Evolutionary conservation across 1,140 invertebrate species (phyloP), one percentile per base, ranked within the genome.

Genomic region (Eufriesea mexicana): DNA sequence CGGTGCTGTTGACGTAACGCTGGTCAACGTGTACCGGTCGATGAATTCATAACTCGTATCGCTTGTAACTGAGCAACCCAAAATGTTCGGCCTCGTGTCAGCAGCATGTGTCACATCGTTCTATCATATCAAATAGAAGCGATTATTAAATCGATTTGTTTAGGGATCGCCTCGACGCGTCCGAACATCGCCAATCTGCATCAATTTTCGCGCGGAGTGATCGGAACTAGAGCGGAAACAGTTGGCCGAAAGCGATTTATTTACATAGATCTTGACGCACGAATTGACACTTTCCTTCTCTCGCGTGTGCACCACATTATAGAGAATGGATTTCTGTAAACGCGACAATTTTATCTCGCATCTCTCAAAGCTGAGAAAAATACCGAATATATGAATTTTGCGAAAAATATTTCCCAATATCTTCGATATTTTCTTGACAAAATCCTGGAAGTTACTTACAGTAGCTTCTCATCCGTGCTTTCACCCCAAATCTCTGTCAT

Each of bases 71-170:
- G n/a, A 64, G 42, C 70, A 49, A 62, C 8, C 61, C 47, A 42
- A 66, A 81, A 51, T 45, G 51, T 18, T 57, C 61, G 18, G 51
- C 9, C 51, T 18, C 51, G 79, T 81, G 72, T 81, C 79, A 67
- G 25, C n/a, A 23, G 42, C 72, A 67, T 23, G 51, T 75, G 79
- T 54, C 51, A 81, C 79, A 67, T 35, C 79, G 79, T 64, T 81
- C 72, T 57, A 81, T 81, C 79, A 81, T n/a, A 66, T 74, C 25
- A 25, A 81, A 75, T 45, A 49, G n/a, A 57, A 25, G 20, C 61
- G 51, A 66, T 67, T 81, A 81, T 81, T 76, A 49, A 67, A 81
- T 75, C 72, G 79, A 74, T 81, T 73, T 54, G 23, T 64, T 81
- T 67, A 35, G 20, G 54, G 18, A 61, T 47, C 51, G n/a, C 51